Percentiles rank a stretch among this genome's conserved stretches.
These are phyloP conservation scores for Nebria brevicollis DNA, from an alignment of 2,888 invertebrate species.

Conservation along the genomic window DNA sequence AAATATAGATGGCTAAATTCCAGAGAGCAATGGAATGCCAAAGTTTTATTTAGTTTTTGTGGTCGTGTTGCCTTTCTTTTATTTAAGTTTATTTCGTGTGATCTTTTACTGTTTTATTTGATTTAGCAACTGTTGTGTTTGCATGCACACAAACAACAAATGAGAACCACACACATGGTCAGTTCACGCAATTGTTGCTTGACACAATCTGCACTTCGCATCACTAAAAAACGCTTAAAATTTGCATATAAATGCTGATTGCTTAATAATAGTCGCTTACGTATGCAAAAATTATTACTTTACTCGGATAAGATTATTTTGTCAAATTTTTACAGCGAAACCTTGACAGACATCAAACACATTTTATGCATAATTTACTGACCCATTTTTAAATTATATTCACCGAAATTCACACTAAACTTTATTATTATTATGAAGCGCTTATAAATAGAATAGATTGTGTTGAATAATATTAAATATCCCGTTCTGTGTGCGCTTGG, in stretches of 20 bases:
- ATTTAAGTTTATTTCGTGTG: neutral
- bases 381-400: neutral
- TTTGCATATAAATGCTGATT: neutral
- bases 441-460: too few relatives aligned
- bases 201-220: neutral
- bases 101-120: neutral
- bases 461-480: neutral
- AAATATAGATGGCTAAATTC: constrained; percentile 1
- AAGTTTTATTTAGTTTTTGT: neutral
- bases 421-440: too few relatives aligned
- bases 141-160: neutral
- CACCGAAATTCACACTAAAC: too few relatives aligned
- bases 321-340: neutral
- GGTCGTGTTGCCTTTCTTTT: neutral
- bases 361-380: neutral
- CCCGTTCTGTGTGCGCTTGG: neutral
- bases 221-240: neutral
- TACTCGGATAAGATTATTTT: too few relatives aligned
- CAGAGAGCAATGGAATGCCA: neutral
- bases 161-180: neutral
- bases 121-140: neutral
- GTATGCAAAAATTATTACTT: neutral
- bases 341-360: neutral
- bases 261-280: neutral
- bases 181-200: neutral